These are phyloP conservation scores for Entomyzon cyanotis DNA, from an alignment of 2,113 vertebrate species.

Conservation along the genomic window DNA sequence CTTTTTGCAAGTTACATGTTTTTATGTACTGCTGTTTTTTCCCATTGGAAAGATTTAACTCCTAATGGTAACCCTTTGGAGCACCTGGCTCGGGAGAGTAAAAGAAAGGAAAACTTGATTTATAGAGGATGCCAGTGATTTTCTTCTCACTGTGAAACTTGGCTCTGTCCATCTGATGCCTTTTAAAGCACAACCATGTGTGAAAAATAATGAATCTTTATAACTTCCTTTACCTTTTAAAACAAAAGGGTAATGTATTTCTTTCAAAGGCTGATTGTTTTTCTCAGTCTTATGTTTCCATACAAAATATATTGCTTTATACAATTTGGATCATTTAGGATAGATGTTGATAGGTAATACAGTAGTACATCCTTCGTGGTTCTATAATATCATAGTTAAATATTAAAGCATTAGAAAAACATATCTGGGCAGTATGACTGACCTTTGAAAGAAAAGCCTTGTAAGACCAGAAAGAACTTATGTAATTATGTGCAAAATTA, in stretches of 20 bases:
- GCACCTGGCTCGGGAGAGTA: not conserved
- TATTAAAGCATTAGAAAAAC: not conserved
- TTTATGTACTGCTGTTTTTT: not conserved
- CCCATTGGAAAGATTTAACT: not conserved
- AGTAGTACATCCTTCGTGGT: not conserved
- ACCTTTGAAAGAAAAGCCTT: conserved; percentile 3
- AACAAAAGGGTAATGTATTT: conserved; percentile 3
- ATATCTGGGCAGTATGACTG: not conserved
- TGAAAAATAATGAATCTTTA: conserved; percentile 51
- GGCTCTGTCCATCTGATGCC: conserved; percentile 22
- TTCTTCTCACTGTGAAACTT: conserved; percentile 46
- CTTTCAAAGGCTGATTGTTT: not conserved
- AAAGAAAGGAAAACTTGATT: conserved; percentile 42
- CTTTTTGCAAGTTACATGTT: not conserved
- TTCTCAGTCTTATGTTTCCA: conserved; percentile 12
- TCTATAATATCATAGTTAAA: not conserved
- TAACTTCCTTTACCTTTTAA: conserved; percentile 19
- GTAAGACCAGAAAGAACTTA: not conserved
- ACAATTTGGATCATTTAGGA: not conserved
- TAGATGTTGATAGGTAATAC: not conserved
- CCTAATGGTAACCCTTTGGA: not conserved
- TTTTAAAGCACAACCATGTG: conserved; percentile 63
- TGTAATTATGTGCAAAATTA: not conserved
- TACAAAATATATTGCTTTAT: conserved; percentile 1
- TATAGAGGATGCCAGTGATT: conserved; percentile 26